Conservation (phyloP, 2,888 invertebrate species). For the Epistrophe eligans region DNA sequence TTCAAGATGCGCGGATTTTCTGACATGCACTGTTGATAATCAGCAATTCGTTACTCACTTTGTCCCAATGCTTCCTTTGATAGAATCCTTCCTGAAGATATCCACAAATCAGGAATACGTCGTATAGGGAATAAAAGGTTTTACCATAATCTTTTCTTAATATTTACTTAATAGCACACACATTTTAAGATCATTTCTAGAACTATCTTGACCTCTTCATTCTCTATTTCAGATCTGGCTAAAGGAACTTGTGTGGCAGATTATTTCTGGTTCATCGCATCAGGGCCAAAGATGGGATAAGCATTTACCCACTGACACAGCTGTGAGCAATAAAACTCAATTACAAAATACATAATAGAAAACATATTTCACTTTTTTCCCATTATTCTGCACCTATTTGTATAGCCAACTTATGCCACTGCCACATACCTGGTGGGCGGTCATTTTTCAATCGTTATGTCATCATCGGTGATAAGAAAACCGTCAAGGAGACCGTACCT, state of each 20-base stretch:
- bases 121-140: constrained; percentile 89
- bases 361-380: background rate
- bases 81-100: constrained; percentile 92
- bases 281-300: constrained; percentile 92
- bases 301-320: constrained; percentile 93
- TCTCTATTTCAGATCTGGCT: constrained; percentile 86
- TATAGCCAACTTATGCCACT: constrained; percentile 91
- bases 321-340: constrained; percentile 84
- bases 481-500: constrained; percentile 81
- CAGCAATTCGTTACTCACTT: constrained; percentile 82
- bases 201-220: background rate
- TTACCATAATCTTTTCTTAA: too few relatives aligned
- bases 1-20: constrained; percentile 89
- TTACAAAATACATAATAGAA: background rate
- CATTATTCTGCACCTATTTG: constrained; percentile 91
- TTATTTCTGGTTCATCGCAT: constrained; percentile 90
- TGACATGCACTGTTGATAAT: constrained; percentile 88
- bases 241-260: constrained; percentile 94
- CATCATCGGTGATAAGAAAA: constrained; percentile 82
- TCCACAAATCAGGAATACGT: constrained; percentile 94
- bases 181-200: background rate
- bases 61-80: constrained; percentile 83
- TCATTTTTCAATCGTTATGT: constrained; percentile 86
- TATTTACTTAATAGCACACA: too few relatives aligned
- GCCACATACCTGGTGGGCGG: constrained; percentile 87